Evolutionary conservation across 2,888 invertebrate genomes (phyloP), one percentile per base, ranked within the genome.

Genomic region (Melinaea menophilus): DNA sequence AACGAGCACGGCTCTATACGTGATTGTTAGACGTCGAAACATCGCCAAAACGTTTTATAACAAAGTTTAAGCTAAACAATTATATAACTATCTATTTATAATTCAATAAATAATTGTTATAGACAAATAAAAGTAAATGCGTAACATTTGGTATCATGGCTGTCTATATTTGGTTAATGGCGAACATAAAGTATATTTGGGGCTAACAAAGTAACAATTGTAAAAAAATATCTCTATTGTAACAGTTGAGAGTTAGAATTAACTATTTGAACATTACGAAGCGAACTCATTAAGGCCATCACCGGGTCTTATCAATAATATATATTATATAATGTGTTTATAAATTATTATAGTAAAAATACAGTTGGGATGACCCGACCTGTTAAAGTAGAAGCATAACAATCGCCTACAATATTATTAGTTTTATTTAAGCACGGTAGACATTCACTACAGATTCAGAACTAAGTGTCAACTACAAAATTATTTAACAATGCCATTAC

Each of bases 111-210:
- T 72, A 70, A 72, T 72, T 64, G 55, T 58, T 65, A 63, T 61
- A 70, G 72, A 73, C 67, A 65, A 64, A 66, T 64, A 62, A 71
- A 72, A 72, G 68, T 84, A 86, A 86, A 85, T 85, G 85, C 84
- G 73, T 75, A 72, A 78, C 75, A 78, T 85, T 85, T 85, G 84
- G 85, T 80, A 79, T 71, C 62, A 63, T 78, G 67, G 54, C 55
- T 69, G 61, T 60, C 61, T 61, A 63, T 68, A 67, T 72, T 68
- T 71, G 69, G 61, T 65, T 69, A 45, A 58, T 61, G 66, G 60
- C 66, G 62, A 67, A 41, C 7, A 66, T 59, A 64, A 67, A 64
- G 68, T 66, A 69, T 62, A 66, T 66, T 61, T 71, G 62, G 61
- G 62, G 57, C 56, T 67, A 71, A 67, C 59, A 71, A 68, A 61